Base-by-base conservation (phyloP, 2,113 vertebrate species). In the Cervus canadensis region DNA sequence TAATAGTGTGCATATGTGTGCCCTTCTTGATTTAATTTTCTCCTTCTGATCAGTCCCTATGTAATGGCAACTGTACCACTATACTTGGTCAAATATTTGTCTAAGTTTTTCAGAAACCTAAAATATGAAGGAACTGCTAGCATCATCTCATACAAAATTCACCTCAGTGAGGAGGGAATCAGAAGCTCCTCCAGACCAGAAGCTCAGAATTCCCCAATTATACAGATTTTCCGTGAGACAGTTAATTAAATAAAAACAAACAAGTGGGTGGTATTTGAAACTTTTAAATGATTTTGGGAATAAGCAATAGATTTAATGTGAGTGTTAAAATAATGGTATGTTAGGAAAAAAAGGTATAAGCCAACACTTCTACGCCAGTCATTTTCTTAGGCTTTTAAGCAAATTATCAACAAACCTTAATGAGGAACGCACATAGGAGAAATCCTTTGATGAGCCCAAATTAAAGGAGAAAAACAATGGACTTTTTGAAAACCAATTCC, bases 371-470 rank as follows among this genome's bases (percentile, higher is more conserved):
- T 52, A 48, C 40, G 40, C 26, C 81, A 87, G 48, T 91, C 91
- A 93, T 94, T 97, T 94, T 91, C 89, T 92, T 97, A 56, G 93
- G 62, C 52, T 95, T 96, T 97, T 93, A 93, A 57, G 74, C 83
- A 95, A 98, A 97, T 97, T 97, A 97, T 57, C 83, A 94, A 91
- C 57, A 93, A 91, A 87, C 21, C 16, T 95, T 91, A 96, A 93
- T 87, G 64, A 97, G 74, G 19, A 88, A 25, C 25, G 26, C 21
- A 83, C 17, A n/a, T 48, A 93, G 40, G 67, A 97, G 59, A 95
- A 97, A 92, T 93, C 36, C 7, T 96, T 89, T 89, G 79, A 89
- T 87, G 67, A 97, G 45, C 40, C 26, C 36, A 95, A 86, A 97
- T 89, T 95, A 87, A 79, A 91, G 57, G 30, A 82, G 40, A 50